Evolutionary conservation across 2,888 invertebrate genomes (phyloP).

Genomic region (Drosophila imparisetae): DNA sequence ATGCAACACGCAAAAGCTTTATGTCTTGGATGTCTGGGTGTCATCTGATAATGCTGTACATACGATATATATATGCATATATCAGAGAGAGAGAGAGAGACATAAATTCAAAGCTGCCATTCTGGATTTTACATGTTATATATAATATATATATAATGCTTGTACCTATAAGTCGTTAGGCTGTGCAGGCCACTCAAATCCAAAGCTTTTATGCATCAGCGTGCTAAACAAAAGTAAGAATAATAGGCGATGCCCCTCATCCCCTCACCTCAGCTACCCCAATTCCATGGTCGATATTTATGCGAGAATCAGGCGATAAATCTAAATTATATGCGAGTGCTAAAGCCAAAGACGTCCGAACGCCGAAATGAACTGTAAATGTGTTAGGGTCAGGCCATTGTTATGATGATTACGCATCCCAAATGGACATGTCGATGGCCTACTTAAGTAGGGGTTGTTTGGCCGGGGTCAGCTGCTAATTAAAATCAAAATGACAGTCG

Average conservation of each 20-base stretch:
- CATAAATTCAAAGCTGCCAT: conserved; percentile 30
- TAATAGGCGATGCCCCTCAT: conserved; percentile 47
- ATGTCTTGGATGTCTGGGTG: conserved; percentile 24
- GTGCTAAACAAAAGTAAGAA: conserved; percentile 61
- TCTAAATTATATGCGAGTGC: conserved; percentile 76
- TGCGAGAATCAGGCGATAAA: conserved; percentile 74
- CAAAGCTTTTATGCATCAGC: conserved; percentile 70
- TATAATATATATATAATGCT: conserved; percentile 21
- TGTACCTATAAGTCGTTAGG: conserved; percentile 68
- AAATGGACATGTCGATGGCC: conserved; percentile 23
- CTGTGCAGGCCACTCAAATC: conserved; percentile 62
- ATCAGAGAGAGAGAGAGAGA: conserved; percentile 19
- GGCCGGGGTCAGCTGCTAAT: conserved; percentile 51
- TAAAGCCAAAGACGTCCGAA: conserved; percentile 46
- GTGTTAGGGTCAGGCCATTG: conserved; percentile 59
- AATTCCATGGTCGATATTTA: conserved; percentile 69
- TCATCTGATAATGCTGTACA: conserved; percentile 20
- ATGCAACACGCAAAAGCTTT: conserved; percentile 15
- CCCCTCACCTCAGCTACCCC: neutral
- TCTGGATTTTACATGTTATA: conserved; percentile 59
- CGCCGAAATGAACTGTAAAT: conserved; percentile 64
- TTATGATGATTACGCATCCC: conserved; percentile 69
- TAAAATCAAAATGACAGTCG: conserved; percentile 65
- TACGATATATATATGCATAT: conserved; percentile 7
- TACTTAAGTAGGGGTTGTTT: conserved; percentile 41